Base-by-base conservation (phyloP, 2,888 invertebrate species). In the Thymelicus acteon region DNA sequence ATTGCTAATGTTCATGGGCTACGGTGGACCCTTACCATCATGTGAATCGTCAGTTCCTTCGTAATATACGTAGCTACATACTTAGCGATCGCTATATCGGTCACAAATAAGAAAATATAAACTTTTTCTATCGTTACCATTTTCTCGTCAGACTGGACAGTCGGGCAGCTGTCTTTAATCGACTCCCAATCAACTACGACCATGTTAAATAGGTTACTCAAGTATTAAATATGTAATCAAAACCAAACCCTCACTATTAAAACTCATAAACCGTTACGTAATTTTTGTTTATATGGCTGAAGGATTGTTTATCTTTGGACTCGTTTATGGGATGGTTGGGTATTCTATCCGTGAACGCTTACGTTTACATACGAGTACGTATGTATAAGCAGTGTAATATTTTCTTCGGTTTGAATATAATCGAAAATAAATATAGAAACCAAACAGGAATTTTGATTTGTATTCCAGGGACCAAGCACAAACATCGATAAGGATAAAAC, bases 171-270 rank as follows among this genome's bases (percentile, higher is more conserved):
- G 90, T 81, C 81, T 88, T 86, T 90, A 92, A 91, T 92, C 89
- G 90, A 89, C 88, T 90, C 86, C 90, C 89, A 90, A 92, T 92
- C 91, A 89, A 90, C 87, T 88, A 77, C 72, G 83, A 81, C 87
- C 83, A 86, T 85, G 84, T 88, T 85, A 88, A 89, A 89, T 87
- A 88, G 87, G 90, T 92, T 86, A 88, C 85, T 84, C 80, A 82
- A 85, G 86, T 86, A 85, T 91, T 88, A 88, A 90, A 89, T 85
- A 84, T 84, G 82, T 87, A 87, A 89, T 89, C 85, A 86, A 85
- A 87, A 85, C 83, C 80, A 79, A 77, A 75, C 80, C 77, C 82
- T 80, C 79, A 83, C 83, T 82, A 86, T 86, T 87, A 86, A 83
- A 85, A 80, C 81, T 83, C 84, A 86, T 84, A 84, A 84, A 88